A percentile compares a stretch with the other conserved stretches of the same genome.
phyloP scores from a whole-genome alignment of 2,888 invertebrate genomes.

The Drosophila sordidapex region DNA sequence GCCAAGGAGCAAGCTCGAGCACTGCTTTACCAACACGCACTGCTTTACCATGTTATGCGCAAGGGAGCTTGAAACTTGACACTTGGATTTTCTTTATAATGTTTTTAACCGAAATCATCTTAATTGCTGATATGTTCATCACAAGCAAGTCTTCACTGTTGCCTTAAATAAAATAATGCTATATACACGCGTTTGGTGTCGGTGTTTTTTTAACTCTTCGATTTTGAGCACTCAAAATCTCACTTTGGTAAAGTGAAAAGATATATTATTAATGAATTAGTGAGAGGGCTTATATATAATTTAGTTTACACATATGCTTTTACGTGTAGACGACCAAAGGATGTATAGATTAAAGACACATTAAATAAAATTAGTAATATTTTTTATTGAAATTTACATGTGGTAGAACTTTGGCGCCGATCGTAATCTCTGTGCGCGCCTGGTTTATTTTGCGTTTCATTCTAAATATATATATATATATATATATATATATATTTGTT shows the following conservation, averaged over 20 bases:
- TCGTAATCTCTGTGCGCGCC: slow-evolving; percentile 45
- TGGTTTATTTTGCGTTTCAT: slow-evolving; percentile 1
- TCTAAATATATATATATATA: neutral
- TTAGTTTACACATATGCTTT: neutral
- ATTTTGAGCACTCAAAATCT: neutral
- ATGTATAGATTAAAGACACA: neutral
- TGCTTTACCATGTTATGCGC: neutral
- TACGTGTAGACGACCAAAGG: too few relatives aligned
- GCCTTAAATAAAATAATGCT: neutral
- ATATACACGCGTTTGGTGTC: neutral
- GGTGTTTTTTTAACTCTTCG: neutral
- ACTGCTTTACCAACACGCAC: neutral
- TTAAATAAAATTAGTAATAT: slow-evolving; percentile 47
- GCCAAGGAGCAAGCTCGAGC: neutral
- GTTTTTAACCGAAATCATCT: neutral
- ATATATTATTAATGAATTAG: neutral
- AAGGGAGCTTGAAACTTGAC: neutral
- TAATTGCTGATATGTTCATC: neutral
- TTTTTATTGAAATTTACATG: slow-evolving; percentile 64
- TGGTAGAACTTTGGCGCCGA: slow-evolving; percentile 42
- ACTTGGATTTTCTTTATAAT: neutral
- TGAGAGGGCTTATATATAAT: too few relatives aligned
- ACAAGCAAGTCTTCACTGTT: neutral
- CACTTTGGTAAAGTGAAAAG: neutral
- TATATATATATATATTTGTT: slow-evolving; percentile 1